These are phyloP conservation scores for Ispidina picta DNA, from an alignment of 2,797 vertebrate species.

Conservation along the genomic window DNA sequence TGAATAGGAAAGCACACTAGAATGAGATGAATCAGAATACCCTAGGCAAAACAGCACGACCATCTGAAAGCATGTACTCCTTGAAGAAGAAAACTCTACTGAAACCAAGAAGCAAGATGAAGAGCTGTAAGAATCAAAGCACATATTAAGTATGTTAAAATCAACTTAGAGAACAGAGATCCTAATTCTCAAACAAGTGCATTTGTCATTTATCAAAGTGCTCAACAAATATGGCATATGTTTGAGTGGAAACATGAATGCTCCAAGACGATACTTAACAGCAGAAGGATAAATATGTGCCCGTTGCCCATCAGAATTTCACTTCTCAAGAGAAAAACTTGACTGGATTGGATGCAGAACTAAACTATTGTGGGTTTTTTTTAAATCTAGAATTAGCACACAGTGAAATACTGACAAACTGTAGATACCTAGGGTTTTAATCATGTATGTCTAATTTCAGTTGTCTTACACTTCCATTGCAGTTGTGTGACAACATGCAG, in stretches of 20 bases:
- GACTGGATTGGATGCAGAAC: not conserved
- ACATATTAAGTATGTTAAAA: conserved; percentile 67
- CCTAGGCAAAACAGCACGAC: conserved; percentile 62
- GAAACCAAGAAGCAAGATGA: conserved; percentile 68
- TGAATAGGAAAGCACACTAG: conserved; percentile 68
- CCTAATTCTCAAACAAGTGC: conserved; percentile 54
- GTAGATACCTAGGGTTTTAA: not conserved
- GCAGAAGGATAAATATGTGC: not conserved
- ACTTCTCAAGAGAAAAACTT: not conserved
- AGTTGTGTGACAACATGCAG: not conserved
- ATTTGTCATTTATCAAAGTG: conserved; percentile 47
- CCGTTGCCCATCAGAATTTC: not conserved
- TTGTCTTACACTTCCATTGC: not conserved
- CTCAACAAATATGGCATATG: not conserved
- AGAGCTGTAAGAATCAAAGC: conserved; percentile 71
- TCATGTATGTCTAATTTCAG: not conserved
- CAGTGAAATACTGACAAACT: not conserved
- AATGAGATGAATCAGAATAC: conserved; percentile 75
- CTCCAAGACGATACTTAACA: not conserved
- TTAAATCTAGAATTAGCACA: not conserved
- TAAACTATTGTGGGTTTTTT: not conserved
- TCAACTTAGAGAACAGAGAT: conserved; percentile 57
- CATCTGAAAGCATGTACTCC: conserved; percentile 54
- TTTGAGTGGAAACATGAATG: conserved; percentile 1
- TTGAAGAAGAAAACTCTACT: conserved; percentile 58